Evolutionary conservation across 1,140 invertebrate species (phyloP), one percentile per base, ranked within the genome.

Genomic region (Rhopalosiphum maidis): DNA sequence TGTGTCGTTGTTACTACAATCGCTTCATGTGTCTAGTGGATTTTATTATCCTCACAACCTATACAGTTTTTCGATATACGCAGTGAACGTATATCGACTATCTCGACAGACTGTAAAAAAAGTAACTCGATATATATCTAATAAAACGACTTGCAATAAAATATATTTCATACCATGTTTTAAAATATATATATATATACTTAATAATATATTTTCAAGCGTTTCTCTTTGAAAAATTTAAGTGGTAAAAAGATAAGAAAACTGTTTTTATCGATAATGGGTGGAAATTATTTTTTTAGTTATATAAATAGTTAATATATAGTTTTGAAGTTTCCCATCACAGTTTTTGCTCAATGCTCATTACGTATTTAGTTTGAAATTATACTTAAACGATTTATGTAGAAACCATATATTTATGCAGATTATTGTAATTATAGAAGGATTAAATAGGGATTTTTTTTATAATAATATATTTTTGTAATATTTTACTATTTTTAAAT

Each of bases 141-240:
- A 90, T 90, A 90, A 90, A 90, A 90, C 51, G 35, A 55, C 48
- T 60, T 21, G 48, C 46, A 51, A 90, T 90, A 90, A 90, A 90
- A 55, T 88, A 54, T 88, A 54, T 88, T 43, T 86, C 46, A 37
- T 48, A 51, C 15, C 18, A 7, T 51, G 51, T 55, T 21, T 89
- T 89, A 55, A 9, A 35, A 8, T 48, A 21, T 51, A 51, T 51
- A 51, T 88, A 4, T 85, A 43, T 48, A n/a, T 88, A 46, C 25
- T 46, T 48, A 87, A 87, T 48, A 87, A 87, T 46, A 87, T n/a
- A 87, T 37, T 87, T 48, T 48, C 43, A 48, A 37, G 54, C 87
- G 21, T 88, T 88, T 87, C 43, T 46, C 6, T 9, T 7, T n/a
- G 46, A 2, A 88, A 88, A 88, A 88, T 88, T 51, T 88, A 88